Base-by-base conservation (phyloP, 2,113 vertebrate species). In the Chaetops frenatus region DNA sequence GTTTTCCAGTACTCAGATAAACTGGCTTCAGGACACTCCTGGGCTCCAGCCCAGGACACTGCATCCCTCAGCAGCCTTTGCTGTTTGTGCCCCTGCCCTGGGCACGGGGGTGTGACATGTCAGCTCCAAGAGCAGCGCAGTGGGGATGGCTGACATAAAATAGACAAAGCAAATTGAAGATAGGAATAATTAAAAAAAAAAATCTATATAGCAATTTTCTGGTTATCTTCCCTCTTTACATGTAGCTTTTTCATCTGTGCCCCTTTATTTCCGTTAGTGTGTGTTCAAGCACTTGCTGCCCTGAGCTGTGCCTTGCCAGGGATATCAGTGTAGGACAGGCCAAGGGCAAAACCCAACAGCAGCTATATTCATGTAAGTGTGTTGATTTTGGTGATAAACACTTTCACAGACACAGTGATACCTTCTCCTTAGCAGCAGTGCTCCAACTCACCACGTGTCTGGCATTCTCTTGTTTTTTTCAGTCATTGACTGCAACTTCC, bases 71-170 rank as follows among this genome's bases (percentile, higher is more conserved):
- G 73, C 81, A 92, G 44, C 83, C 58, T 87, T 65, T 88, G 22
- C 79, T 84, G 24, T 53, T 78, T 15, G n/a, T 84, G 76, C 81
- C 64, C 17, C 2, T 83, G 81, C 67, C 79, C 67, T 74, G 69
- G 64, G 51, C 10, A 10, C 51, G 25, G 48, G 58, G 31, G 7
- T 82, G 70, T 24, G 85, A 77, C 0, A 2, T 35, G 47, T 77
- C 38, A 91, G n/a, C 50, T 45, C 42, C 3, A 36, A 84, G 69
- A 81, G 57, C 64, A 66, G 33, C 0, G 0, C 2, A 0, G 17
- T 35, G 74, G 48, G 78, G 40, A 19, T 11, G 23, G 36, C 5
- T 50, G 35, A 50, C 73, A 64, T 20, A 11, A 45, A 74, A 48
- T 15, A 62, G 20, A 27, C 9, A 12, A 10, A 77, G 5, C 7